These are phyloP conservation scores for Neosilurus hyrtlii DNA, from an alignment of 2,797 vertebrate species.

Conservation along the genomic window DNA sequence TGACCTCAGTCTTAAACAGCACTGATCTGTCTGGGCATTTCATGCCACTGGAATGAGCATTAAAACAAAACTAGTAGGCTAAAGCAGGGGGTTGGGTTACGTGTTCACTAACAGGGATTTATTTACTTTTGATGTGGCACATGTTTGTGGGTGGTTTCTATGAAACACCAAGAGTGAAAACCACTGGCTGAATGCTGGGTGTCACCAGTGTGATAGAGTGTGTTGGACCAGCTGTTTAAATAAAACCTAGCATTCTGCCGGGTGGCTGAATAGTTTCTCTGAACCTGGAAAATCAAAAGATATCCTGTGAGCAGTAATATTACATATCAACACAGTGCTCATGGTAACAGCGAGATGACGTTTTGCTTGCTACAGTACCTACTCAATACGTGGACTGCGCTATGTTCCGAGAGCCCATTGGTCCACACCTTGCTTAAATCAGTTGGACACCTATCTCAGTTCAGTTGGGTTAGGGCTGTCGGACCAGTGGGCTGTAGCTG, in stretches of 20 bases:
- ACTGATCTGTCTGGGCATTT: conserved; percentile 2
- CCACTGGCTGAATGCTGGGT: conserved; percentile 51
- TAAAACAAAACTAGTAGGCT: conserved; percentile 5
- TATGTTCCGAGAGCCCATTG: too few species aligned
- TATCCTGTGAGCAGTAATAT: background rate
- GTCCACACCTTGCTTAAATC: too few species aligned
- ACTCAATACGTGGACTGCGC: too few species aligned
- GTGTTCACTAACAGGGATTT: background rate
- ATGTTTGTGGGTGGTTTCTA: conserved; percentile 66
- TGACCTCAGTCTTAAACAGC: background rate
- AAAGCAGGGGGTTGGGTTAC: conserved; percentile 23
- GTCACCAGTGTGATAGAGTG: conserved; percentile 67
- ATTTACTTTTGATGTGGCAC: conserved; percentile 43
- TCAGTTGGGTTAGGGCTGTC: too few species aligned
- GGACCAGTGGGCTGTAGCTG: too few species aligned
- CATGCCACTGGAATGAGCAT: conserved; percentile 12
- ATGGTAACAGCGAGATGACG: background rate
- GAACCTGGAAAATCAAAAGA: conserved; percentile 24
- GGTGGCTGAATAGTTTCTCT: conserved; percentile 27
- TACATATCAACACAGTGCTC: background rate
- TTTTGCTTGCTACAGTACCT: background rate
- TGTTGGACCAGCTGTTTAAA: conserved; percentile 60
- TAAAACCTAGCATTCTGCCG: conserved; percentile 40
- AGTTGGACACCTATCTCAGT: too few species aligned
- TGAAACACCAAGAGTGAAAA: conserved; percentile 64